Evolutionary conservation across 2,888 invertebrate genomes (phyloP).

Genomic region (Brenthis ino): DNA sequence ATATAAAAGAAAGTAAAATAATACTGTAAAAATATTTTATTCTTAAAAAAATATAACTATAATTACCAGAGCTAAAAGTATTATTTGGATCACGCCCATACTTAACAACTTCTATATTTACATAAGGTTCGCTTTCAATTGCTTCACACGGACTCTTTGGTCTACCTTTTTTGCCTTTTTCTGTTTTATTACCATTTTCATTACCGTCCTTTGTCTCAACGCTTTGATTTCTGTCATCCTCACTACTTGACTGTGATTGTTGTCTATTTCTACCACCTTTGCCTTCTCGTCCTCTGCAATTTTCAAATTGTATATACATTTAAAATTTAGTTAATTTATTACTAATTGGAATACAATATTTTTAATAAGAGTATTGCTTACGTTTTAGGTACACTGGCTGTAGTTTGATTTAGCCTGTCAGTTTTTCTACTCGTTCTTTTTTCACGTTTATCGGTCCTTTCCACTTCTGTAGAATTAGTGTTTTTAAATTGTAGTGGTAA

Average conservation of each 20-base stretch:
- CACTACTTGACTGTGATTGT: slow-evolving; percentile 49
- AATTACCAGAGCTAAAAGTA: slow-evolving; percentile 86
- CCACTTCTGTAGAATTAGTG: slow-evolving; percentile 68
- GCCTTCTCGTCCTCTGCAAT: slow-evolving; percentile 69
- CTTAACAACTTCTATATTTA: slow-evolving; percentile 87
- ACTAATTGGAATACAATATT: not conserved
- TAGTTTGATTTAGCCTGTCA: slow-evolving; percentile 76
- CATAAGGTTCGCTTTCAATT: slow-evolving; percentile 84
- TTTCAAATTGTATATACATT: not conserved
- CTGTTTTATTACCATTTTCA: slow-evolving; percentile 57
- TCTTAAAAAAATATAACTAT: not conserved
- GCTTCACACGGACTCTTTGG: slow-evolving; percentile 86
- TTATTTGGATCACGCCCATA: slow-evolving; percentile 87
- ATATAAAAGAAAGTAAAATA: not conserved
- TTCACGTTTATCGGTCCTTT: slow-evolving; percentile 66
- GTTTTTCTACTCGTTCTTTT: slow-evolving; percentile 79
- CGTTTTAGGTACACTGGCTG: slow-evolving; percentile 77
- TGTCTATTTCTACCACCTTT: slow-evolving; percentile 68
- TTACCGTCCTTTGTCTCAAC: slow-evolving; percentile 44
- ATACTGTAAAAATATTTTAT: not conserved
- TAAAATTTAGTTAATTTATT: not conserved
- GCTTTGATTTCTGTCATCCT: slow-evolving; percentile 48
- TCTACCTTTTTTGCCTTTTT: slow-evolving; percentile 70
- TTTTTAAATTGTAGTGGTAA: slow-evolving; percentile 66
- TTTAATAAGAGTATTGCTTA: slow-evolving; percentile 48